Evolutionary conservation across 2,797 vertebrate genomes (phyloP).

Genomic region (Phrynocephalus forsythii): DNA sequence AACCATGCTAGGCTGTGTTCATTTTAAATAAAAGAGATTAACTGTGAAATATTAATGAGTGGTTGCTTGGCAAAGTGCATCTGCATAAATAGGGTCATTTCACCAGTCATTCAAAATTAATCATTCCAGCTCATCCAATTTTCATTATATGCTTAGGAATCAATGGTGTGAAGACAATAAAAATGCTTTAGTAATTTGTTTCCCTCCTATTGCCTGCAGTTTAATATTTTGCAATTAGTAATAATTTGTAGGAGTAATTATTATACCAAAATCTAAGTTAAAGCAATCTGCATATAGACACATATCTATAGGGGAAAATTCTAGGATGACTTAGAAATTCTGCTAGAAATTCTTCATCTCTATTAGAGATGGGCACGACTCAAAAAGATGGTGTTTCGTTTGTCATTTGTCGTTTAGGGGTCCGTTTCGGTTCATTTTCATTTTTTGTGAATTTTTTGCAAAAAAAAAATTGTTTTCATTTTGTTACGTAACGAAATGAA

Average conservation of each 20-base stretch:
- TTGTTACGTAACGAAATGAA: too few relatives aligned
- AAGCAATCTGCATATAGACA: background rate
- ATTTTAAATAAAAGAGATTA: constrained; percentile 72
- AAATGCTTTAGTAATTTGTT: constrained; percentile 60
- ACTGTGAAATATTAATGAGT: constrained; percentile 87
- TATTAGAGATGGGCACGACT: too few relatives aligned
- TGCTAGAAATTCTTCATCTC: background rate
- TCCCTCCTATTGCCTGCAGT: constrained; percentile 47
- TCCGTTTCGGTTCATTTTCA: too few relatives aligned
- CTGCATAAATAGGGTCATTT: constrained; percentile 83
- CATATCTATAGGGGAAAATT: background rate
- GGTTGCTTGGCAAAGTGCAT: constrained; percentile 83
- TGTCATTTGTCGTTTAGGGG: too few relatives aligned
- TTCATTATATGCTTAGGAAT: constrained; percentile 62
- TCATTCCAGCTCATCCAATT: constrained; percentile 70
- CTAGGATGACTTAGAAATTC: background rate
- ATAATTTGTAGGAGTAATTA: constrained; percentile 56
- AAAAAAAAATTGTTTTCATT: too few relatives aligned
- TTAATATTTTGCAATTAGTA: constrained; percentile 37
- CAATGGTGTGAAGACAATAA: constrained; percentile 41
- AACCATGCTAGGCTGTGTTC: constrained; percentile 75
- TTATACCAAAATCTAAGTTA: constrained; percentile 33
- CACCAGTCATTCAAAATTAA: constrained; percentile 91
- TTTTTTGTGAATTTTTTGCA: too few relatives aligned
- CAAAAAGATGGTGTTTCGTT: too few relatives aligned